Conservation (phyloP, 64 coral and sea anemone species). For the Montipora efflorescens region DNA sequence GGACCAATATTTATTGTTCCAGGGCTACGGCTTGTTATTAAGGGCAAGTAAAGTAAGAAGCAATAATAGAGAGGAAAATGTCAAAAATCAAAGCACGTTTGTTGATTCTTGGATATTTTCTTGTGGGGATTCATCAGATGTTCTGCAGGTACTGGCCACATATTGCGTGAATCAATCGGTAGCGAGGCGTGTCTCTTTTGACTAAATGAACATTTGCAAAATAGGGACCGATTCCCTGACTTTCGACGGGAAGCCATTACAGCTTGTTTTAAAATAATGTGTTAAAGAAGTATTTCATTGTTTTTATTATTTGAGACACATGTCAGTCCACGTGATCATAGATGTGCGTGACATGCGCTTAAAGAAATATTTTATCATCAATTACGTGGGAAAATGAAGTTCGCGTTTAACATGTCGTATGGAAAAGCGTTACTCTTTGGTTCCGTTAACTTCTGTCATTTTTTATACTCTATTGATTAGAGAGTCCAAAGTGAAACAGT, state of each 20-base stretch:
- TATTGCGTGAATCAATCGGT: conserved; percentile 14
- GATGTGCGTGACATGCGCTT: conserved; percentile 11
- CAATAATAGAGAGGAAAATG: background rate
- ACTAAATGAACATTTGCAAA: background rate
- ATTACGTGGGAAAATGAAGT: conserved; percentile 10
- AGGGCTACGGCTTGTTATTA: background rate
- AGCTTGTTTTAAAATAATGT: conserved; percentile 17
- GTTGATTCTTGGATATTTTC: background rate
- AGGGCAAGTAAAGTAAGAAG: background rate
- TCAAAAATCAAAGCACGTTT: background rate
- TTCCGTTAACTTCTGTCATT: background rate
- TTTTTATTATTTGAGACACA: background rate
- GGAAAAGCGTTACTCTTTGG: conserved; percentile 10
- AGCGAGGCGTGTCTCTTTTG: conserved; percentile 2
- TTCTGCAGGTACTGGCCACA: background rate
- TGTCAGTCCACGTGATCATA: conserved; percentile 28
- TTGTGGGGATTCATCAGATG: conserved; percentile 10
- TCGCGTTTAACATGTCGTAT: conserved; percentile 25
- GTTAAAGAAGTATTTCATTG: background rate
- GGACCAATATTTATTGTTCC: background rate
- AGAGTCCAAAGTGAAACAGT: background rate
- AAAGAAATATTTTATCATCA: conserved; percentile 1
- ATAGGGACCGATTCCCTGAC: background rate
- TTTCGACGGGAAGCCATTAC: conserved; percentile 24
- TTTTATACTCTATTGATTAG: conserved; percentile 7